A percentile compares a stretch with the other conserved stretches of the same genome.
phyloP scores from a whole-genome alignment of 2,797 vertebrate species.

The Sylvilagus floridanus region DNA sequence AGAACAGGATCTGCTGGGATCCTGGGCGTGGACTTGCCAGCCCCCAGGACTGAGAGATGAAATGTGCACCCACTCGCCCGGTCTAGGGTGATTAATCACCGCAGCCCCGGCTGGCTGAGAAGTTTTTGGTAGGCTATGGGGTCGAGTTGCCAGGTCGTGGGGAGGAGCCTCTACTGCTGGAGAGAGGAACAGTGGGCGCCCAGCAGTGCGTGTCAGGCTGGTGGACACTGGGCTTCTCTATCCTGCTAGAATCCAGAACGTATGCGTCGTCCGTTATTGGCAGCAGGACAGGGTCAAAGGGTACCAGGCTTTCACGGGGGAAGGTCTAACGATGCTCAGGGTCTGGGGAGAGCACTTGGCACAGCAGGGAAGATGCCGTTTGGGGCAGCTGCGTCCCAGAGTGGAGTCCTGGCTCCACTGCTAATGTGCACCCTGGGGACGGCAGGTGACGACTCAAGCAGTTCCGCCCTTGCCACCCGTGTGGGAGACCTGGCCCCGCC shows the following conservation, averaged over 20 bases:
- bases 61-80: not conserved
- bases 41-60: not conserved
- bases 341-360: too few species aligned
- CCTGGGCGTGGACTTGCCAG: not conserved
- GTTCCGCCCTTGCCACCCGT: too few species aligned
- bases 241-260: not conserved
- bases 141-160: too few species aligned
- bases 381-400: too few species aligned
- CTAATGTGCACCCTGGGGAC: too few species aligned
- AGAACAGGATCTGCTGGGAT: not conserved
- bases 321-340: not conserved
- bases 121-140: too few species aligned
- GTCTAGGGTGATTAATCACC: not conserved
- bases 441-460: too few species aligned
- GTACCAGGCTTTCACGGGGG: not conserved
- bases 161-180: too few species aligned
- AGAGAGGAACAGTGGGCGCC: not conserved
- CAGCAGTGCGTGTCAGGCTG: not conserved
- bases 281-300: not conserved
- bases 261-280: not conserved
- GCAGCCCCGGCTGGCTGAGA: not conserved
- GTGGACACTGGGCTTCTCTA: not conserved
- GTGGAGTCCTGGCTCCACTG: too few species aligned
- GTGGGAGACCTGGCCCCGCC: too few species aligned
- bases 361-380: too few species aligned